phyloP scores from a whole-genome alignment of 2,797 vertebrate genomes.

The Sebastes vulpes region DNA sequence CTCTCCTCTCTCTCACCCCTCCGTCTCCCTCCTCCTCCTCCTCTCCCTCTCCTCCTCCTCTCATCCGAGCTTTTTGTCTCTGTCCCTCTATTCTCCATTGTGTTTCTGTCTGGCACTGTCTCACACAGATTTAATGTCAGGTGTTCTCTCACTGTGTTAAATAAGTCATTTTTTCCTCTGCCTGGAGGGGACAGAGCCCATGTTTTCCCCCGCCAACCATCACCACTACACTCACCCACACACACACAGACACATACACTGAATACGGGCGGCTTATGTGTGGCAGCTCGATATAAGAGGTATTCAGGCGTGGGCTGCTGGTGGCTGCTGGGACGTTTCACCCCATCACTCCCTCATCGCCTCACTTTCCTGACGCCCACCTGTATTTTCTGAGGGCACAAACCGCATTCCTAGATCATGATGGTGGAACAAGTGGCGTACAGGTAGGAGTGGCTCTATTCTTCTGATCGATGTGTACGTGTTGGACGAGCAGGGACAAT shows the following conservation, averaged over 20 bases:
- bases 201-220: slow-evolving; percentile 50
- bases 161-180: slow-evolving; percentile 76
- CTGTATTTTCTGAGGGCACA: slow-evolving; percentile 63
- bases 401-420: slow-evolving; percentile 21
- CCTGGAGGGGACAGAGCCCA: slow-evolving; percentile 69
- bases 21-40: not conserved
- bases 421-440: slow-evolving; percentile 35
- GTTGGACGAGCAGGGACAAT: slow-evolving; percentile 32
- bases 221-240: slow-evolving; percentile 24
- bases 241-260: not conserved
- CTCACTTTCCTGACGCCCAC: slow-evolving; percentile 60
- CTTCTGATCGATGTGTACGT: slow-evolving; percentile 21
- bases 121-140: slow-evolving; percentile 84
- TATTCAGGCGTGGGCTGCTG: slow-evolving; percentile 69
- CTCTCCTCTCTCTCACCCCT: not conserved
- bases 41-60: not conserved
- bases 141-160: slow-evolving; percentile 81
- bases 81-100: slow-evolving; percentile 61
- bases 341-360: slow-evolving; percentile 43
- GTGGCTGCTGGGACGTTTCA: slow-evolving; percentile 57
- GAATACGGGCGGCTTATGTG: slow-evolving; percentile 43
- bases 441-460: slow-evolving; percentile 19
- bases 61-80: slow-evolving; percentile 46
- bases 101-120: slow-evolving; percentile 67
- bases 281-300: slow-evolving; percentile 55